These are phyloP conservation scores for Brachyptera putata DNA, from an alignment of 2,888 invertebrate genomes.

Conservation along the genomic window DNA sequence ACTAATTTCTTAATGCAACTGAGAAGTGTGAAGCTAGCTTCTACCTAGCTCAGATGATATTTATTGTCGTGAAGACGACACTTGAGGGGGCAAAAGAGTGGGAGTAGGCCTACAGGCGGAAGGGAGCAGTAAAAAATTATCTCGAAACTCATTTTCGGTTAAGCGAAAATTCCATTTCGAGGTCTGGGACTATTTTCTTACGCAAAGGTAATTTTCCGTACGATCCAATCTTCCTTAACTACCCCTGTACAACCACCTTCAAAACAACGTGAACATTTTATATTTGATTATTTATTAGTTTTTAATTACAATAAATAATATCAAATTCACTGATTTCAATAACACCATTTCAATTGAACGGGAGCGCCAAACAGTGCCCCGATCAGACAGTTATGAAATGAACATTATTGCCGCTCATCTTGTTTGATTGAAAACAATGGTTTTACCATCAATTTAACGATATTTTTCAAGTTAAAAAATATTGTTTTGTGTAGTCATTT, in stretches of 20 bases:
- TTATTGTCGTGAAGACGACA: constrained; percentile 3
- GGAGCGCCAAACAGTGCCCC: no score
- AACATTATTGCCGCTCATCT: no score
- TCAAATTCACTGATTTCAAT: no score
- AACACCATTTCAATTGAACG: no score
- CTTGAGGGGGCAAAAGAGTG: background rate
- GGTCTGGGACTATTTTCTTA: constrained; percentile 25
- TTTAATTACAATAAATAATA: no score
- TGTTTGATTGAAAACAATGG: background rate
- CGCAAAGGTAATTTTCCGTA: constrained; percentile 27
- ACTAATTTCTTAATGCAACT: no score
- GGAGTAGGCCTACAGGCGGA: background rate
- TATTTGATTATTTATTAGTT: background rate
- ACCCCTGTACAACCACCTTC: constrained; percentile 16
- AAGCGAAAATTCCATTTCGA: constrained; percentile 26
- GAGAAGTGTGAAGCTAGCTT: no score
- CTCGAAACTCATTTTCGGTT: constrained; percentile 22
- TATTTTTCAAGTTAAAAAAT: no score
- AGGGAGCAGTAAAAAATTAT: constrained; percentile 15
- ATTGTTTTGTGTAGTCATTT: no score
- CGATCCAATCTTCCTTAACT: constrained; percentile 29
- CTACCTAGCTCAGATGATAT: background rate
- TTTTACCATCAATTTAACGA: background rate
- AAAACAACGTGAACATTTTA: constrained; percentile 1
- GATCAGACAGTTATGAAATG: no score